Evolutionary conservation across 2,888 invertebrate species (phyloP).

Genomic region (Bhutanitis thaidina): DNA sequence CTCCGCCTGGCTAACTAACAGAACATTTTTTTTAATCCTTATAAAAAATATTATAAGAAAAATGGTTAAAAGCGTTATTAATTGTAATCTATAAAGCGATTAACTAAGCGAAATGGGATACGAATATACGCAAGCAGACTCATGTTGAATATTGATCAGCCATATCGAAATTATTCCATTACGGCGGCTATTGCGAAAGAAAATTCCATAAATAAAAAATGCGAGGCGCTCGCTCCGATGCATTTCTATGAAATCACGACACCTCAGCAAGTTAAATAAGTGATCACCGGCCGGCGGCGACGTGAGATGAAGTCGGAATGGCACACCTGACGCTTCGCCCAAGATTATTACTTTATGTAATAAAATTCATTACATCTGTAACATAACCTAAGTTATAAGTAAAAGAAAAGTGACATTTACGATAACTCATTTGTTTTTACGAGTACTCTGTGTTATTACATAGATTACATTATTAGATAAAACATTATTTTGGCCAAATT

Average conservation of each 20-base stretch:
- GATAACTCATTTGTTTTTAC: background rate
- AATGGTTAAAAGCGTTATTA: too few relatives aligned
- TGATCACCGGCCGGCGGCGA: constrained; percentile 65
- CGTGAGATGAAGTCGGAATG: constrained; percentile 57
- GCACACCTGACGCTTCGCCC: constrained; percentile 43
- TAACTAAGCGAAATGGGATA: constrained; percentile 3
- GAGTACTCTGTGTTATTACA: too few relatives aligned
- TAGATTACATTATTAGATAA: too few relatives aligned
- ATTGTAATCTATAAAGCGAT: background rate
- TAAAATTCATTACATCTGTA: constrained; percentile 2
- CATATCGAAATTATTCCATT: constrained; percentile 67
- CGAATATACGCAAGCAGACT: constrained; percentile 25
- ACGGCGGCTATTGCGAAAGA: constrained; percentile 53
- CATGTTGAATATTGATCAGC: constrained; percentile 66
- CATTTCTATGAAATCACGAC: constrained; percentile 72
- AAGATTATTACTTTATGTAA: background rate
- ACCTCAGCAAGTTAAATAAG: constrained; percentile 73
- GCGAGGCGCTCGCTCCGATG: constrained; percentile 54
- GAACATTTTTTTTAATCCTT: too few relatives aligned
- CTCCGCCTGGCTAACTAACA: too few relatives aligned
- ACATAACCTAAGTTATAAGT: background rate
- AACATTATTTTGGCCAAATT: too few relatives aligned
- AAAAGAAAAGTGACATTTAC: background rate
- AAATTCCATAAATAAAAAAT: constrained; percentile 73
- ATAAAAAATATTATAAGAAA: too few relatives aligned